phyloP scores from a whole-genome alignment of 2,113 vertebrate genomes.

The Sisor rabdophorus region DNA sequence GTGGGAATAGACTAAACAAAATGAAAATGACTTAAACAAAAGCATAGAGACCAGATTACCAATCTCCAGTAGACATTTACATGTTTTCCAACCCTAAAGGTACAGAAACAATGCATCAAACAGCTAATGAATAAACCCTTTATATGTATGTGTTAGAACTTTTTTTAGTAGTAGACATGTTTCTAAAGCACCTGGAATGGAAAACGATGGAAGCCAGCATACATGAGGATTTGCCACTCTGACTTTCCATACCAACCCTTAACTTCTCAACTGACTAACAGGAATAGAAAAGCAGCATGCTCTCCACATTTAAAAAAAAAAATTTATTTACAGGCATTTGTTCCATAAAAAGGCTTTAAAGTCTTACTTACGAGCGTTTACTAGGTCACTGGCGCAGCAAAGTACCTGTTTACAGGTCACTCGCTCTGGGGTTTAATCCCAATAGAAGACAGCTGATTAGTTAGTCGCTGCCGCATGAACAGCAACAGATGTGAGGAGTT shows the following conservation, averaged over 20 bases:
- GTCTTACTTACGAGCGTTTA: neutral
- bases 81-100: conserved; percentile 6
- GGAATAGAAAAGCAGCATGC: neutral
- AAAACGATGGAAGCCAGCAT: conserved; percentile 9
- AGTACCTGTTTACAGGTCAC: conserved; percentile 8
- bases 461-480: conserved; percentile 42
- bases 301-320: neutral
- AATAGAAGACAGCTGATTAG: conserved; percentile 41
- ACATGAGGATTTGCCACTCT: neutral
- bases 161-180: neutral
- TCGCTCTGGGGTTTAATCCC: neutral
- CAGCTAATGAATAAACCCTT: conserved; percentile 11
- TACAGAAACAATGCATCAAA: neutral
- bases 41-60: neutral
- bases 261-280: neutral
- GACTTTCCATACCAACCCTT: neutral
- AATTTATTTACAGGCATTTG: neutral
- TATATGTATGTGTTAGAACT: neutral
- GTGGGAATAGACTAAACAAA: neutral
- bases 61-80: neutral
- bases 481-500: conserved; percentile 51
- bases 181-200: conserved; percentile 8
- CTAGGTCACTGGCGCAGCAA: neutral
- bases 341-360: neutral
- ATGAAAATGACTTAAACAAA: neutral